Percentiles rank a stretch among this genome's conserved stretches.
Conservation (phyloP, 2,888 invertebrate species). For the Campoplex nolae region DNA sequence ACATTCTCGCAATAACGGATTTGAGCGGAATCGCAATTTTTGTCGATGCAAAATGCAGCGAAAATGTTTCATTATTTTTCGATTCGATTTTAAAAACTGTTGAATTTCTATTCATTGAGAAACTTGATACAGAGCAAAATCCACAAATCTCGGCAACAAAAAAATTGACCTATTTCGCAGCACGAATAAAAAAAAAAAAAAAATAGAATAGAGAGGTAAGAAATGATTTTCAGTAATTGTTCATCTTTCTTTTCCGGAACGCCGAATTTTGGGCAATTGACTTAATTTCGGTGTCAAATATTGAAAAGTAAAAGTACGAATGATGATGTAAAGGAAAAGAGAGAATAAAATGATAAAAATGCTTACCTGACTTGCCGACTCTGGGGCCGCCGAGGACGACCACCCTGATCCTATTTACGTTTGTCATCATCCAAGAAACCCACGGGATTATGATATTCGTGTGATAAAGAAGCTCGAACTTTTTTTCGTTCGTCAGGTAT, state of each 20-base stretch:
- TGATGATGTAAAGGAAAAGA: background rate
- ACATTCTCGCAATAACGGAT: background rate
- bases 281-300: background rate
- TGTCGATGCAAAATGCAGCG: background rate
- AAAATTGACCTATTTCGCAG: background rate
- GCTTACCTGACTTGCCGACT: conserved; percentile 92
- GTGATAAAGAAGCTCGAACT: background rate
- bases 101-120: too few relatives aligned
- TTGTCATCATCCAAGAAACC: conserved; percentile 87
- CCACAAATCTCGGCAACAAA: background rate
- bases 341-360: background rate
- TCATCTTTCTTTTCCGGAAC: background rate
- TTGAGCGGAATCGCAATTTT: background rate
- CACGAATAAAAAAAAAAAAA: background rate
- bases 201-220: too few relatives aligned
- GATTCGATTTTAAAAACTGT: background rate
- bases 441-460: conserved; percentile 38
- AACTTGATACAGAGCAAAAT: background rate
- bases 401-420: conserved; percentile 92
- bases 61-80: background rate
- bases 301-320: background rate
- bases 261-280: background rate
- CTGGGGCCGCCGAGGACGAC: conserved; percentile 92
- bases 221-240: too few relatives aligned
- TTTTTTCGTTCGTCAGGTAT: conserved; percentile 71